Evolutionary conservation across 2,888 invertebrate genomes (phyloP), one percentile per base, ranked within the genome.

Genomic region (Tuberolachnus salignus): DNA sequence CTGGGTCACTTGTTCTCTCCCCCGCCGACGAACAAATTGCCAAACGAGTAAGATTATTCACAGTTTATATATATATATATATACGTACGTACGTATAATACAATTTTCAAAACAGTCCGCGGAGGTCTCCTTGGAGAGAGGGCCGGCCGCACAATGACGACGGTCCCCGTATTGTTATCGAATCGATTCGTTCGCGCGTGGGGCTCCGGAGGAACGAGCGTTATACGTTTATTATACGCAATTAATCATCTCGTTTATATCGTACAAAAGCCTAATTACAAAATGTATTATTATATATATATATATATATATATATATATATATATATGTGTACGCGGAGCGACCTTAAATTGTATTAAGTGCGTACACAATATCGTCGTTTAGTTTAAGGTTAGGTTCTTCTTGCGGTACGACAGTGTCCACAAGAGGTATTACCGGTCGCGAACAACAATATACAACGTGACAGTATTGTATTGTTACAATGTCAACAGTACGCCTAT

Each of bases 31-130:
- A 49, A 67, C 66, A 57, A 75, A 75, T 75, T 67, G 66, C 46
- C 67, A 11, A n/a, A 59, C 49, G 67, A 57, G 66, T 57, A 78
- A 67, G 75, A 78, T 78, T 69, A 69, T 78, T 59, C 75, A 69
- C 75, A 78, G 75, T 78, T 55, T 67, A 66, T 44, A 19, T 59
- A 59, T 46, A 26, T 46, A 26, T 66, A 66, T 49, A 69, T 21
- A 53, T 23, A 19, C 19, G 9, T 53, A 23, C 57, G 34, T 26
- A 59, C 4, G 13, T 9, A 10, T 6, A n/a, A 34, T 34, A 46
- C 19, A 42, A 46, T 71, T 69, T 42, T 14, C 46, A 6, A 46
- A 34, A 34, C 34, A 34, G n/a, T 34, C 6, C 34, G 34, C 34
- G 3, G 46, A 72, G n/a, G 59, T 3, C 23, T 46, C 59, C 57